phyloP scores from a whole-genome alignment of 2,888 invertebrate genomes.

The Selenia dentaria region DNA sequence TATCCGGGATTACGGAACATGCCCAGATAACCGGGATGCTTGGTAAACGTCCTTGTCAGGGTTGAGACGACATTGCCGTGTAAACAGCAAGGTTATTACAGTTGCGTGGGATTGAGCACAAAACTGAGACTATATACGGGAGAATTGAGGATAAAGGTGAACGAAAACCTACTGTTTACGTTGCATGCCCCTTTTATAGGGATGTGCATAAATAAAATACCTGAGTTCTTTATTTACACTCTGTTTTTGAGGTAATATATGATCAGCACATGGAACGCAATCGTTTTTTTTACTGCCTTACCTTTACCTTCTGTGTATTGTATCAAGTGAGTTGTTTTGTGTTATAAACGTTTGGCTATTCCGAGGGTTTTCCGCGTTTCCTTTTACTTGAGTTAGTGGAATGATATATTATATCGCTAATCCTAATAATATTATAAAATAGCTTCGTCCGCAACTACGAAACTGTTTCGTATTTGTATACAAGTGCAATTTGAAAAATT shows the following conservation, averaged over 20 bases:
- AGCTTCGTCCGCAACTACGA: too few species aligned
- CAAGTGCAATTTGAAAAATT: too few species aligned
- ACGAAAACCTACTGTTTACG: conserved; percentile 4
- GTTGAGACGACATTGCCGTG: conserved; percentile 1
- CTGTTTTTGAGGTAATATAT: not conserved
- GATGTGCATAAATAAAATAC: not conserved
- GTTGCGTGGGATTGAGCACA: conserved; percentile 4
- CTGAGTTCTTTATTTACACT: not conserved
- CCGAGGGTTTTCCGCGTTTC: too few species aligned
- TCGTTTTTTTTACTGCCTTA: too few species aligned
- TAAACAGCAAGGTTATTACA: not conserved
- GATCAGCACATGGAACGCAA: too few species aligned
- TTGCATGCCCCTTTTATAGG: conserved; percentile 4
- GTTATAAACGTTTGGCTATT: too few species aligned
- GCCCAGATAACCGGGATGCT: conserved; percentile 16
- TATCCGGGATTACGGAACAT: conserved; percentile 13
- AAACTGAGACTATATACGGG: conserved; percentile 4
- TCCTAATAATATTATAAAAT: too few species aligned
- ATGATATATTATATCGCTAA: too few species aligned
- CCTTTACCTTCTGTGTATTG: too few species aligned
- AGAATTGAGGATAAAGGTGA: conserved; percentile 2
- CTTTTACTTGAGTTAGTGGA: too few species aligned
- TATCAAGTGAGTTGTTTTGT: too few species aligned
- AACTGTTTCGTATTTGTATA: too few species aligned
- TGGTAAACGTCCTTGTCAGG: conserved; percentile 20